Conservation (phyloP, 2,797 vertebrate species). For the Selene dorsalis region DNA sequence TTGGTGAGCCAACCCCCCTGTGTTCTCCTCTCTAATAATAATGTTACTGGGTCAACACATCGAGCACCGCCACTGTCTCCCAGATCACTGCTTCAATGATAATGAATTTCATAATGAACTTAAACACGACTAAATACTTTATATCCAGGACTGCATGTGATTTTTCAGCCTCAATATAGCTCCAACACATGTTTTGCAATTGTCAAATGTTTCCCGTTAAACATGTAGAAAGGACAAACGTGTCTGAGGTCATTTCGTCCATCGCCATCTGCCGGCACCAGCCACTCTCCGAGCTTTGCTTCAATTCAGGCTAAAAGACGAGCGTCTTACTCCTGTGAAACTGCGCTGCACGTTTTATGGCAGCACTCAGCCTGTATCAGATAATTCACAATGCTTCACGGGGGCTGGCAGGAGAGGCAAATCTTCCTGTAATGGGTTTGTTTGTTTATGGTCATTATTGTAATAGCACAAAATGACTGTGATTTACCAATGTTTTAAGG, state of each 20-base stretch:
- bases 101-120: background rate
- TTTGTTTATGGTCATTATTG: constrained; percentile 68
- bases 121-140: background rate
- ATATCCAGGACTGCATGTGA: background rate
- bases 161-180: background rate
- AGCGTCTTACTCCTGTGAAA: background rate
- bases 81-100: too few relatives aligned
- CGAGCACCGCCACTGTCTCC: too few relatives aligned
- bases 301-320: constrained; percentile 29
- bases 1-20: too few relatives aligned
- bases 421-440: constrained; percentile 64
- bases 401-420: constrained; percentile 41
- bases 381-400: constrained; percentile 7
- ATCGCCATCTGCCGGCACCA: constrained; percentile 15
- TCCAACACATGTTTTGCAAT: too few relatives aligned
- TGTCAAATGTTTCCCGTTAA: constrained; percentile 20
- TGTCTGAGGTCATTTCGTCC: constrained; percentile 25
- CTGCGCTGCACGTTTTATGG: constrained; percentile 25
- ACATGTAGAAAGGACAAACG: constrained; percentile 12
- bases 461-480: constrained; percentile 65
- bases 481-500: constrained; percentile 61
- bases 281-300: constrained; percentile 11
- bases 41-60: too few relatives aligned
- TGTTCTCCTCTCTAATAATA: too few relatives aligned
- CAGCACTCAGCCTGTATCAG: constrained; percentile 13